Base-by-base conservation (phyloP, 2,888 invertebrate species). In the Cataglyphis livida region DNA sequence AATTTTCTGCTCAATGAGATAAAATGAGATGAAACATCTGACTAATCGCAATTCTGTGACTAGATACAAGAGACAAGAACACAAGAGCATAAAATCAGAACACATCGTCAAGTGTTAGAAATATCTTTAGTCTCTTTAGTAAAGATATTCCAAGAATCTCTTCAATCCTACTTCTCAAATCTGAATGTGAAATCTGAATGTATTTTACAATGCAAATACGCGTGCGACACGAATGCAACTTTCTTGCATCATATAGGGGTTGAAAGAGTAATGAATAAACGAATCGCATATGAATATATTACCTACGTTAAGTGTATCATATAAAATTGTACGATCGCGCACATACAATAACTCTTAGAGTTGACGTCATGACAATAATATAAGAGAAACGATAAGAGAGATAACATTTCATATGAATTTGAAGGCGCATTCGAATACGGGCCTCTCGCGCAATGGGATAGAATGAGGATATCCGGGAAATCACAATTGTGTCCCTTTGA, bases 401-500 rank as follows among this genome's bases (percentile, higher is more conserved):
- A 73, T 71, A 57, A 64, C 25, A 66, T 62, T 79, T 48, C 21
- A 7, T 48, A 44, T 38, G 51, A 44, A n/a, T 83, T 70, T 38
- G 25, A 25, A 35, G 41, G n/a, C 12, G 38, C 25, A 70, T 74
- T 51, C 12, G n/a, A 51, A 51, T 7, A 51, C 66, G 84, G 70
- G 68, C 25, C 38, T 84, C 79, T 79, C 65, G 68, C 73, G 70
- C 84, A 84, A 85, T 82, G 84, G 44, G 84, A 88, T 85, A 73
- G 86, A 82, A 83, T 75, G 88, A 74, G 71, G 28, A 32, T 81
- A 81, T 81, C 82, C 74, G 81, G 74, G 71, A 73, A 84, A 81
- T 81, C 73, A 73, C 87, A 83, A 86, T 82, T 75, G 81, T 75
- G 81, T 82, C 82, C 70, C 73, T 54, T 32, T 83, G 79, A 86